A percentile compares a stretch with the other conserved stretches of the same genome.
Conservation (phyloP, 2,113 vertebrate species). For the Lophotis ruficrista region DNA sequence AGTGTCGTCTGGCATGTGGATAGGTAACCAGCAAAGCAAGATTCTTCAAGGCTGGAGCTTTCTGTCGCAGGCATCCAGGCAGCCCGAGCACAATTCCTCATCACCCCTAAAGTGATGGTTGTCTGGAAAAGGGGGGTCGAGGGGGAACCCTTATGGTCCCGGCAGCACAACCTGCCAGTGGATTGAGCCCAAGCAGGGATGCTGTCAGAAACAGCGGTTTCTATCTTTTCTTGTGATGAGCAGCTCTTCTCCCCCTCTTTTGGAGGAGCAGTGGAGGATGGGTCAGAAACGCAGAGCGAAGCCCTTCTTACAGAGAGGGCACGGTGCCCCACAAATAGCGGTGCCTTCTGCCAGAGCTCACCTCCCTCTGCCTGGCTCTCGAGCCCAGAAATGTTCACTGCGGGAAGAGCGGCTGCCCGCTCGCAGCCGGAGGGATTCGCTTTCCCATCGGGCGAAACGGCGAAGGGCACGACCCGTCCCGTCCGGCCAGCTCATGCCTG, state of each 20-base stretch:
- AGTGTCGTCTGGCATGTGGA: accelerated
- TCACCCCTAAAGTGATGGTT: neutral
- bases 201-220: neutral
- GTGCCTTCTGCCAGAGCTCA: neutral
- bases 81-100: accelerated
- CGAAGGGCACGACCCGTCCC: neutral
- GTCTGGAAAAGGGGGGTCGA: neutral
- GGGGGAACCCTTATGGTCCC: neutral
- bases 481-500: accelerated
- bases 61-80: accelerated
- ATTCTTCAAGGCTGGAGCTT: neutral
- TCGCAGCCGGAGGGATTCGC: neutral
- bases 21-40: neutral
- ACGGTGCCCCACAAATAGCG: accelerated
- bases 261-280: neutral
- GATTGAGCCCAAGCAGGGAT: neutral
- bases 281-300: neutral
- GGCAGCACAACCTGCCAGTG: neutral
- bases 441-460: accelerated
- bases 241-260: neutral
- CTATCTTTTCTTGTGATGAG: neutral
- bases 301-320: neutral
- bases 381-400: accelerated
- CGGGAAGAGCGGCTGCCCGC: neutral
- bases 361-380: neutral